Percentiles rank a stretch among this genome's conserved stretches.
These are phyloP conservation scores for Callyntrura guangdongensis DNA, from an alignment of 2,888 invertebrate species.

Conservation along the genomic window DNA sequence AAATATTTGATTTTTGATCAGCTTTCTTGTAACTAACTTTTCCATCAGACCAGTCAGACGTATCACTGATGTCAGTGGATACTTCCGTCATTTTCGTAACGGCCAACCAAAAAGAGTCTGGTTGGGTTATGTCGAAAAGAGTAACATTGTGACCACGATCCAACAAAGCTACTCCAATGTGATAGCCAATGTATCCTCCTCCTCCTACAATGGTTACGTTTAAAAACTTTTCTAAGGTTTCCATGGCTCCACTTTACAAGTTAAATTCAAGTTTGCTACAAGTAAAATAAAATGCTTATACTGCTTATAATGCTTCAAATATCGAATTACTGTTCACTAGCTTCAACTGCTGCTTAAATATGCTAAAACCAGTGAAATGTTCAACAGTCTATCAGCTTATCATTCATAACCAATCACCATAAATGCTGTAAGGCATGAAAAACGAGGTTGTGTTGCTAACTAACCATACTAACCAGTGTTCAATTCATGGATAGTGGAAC, in stretches of 20 bases:
- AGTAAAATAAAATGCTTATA: too few species aligned
- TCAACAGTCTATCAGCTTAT: too few species aligned
- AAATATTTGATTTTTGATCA: background rate
- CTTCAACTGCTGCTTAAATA: background rate
- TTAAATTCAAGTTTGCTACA: too few species aligned
- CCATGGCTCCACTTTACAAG: too few species aligned
- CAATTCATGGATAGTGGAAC: too few species aligned
- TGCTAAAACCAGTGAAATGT: too few species aligned
- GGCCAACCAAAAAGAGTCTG: slow-evolving; percentile 82
- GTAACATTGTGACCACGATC: slow-evolving; percentile 85
- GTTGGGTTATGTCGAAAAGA: slow-evolving; percentile 85
- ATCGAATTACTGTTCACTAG: background rate
- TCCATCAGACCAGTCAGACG: slow-evolving; percentile 5
- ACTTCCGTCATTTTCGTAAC: slow-evolving; percentile 2
- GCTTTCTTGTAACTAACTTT: background rate
- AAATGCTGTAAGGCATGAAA: too few species aligned
- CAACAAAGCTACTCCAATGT: slow-evolving; percentile 85
- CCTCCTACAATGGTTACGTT: slow-evolving; percentile 86
- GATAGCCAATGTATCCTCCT: slow-evolving; percentile 86
- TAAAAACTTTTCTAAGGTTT: background rate
- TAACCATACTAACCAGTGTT: too few species aligned
- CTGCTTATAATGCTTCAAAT: background rate
- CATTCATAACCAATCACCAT: too few species aligned
- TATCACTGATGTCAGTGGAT: background rate
- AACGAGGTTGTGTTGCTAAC: too few species aligned